Conservation (phyloP, 2,888 invertebrate species). For the Drosophila melanosoma region DNA sequence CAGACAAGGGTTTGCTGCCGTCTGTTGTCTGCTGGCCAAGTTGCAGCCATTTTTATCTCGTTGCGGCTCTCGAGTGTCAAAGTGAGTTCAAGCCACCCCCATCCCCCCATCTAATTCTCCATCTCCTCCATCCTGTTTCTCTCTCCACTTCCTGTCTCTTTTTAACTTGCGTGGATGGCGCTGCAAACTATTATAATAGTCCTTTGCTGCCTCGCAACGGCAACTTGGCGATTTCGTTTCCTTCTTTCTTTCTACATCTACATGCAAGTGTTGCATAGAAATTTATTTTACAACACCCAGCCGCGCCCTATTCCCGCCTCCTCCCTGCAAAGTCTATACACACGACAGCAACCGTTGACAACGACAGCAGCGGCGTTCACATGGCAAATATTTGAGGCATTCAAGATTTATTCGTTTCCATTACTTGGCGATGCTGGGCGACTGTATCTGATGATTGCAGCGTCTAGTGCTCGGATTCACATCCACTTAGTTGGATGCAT, state of each 20-base stretch:
- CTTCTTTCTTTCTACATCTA: slow-evolving; percentile 13
- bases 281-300: slow-evolving; percentile 41
- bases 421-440: slow-evolving; percentile 33
- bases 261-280: slow-evolving; percentile 51
- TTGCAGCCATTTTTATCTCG: slow-evolving; percentile 71
- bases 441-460: slow-evolving; percentile 44
- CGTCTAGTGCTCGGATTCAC: slow-evolving; percentile 35
- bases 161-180: slow-evolving; percentile 49
- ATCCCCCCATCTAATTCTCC: neutral
- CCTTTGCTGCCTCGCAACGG: slow-evolving; percentile 21
- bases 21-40: slow-evolving; percentile 30
- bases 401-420: slow-evolving; percentile 74
- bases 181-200: slow-evolving; percentile 73
- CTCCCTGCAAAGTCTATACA: slow-evolving; percentile 16
- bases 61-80: slow-evolving; percentile 72
- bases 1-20: slow-evolving; percentile 19
- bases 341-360: slow-evolving; percentile 20
- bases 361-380: slow-evolving; percentile 31
- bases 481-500: slow-evolving; percentile 52
- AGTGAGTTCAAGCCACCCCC: slow-evolving; percentile 41
- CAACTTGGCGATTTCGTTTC: slow-evolving; percentile 61
- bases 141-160: slow-evolving; percentile 1
- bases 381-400: slow-evolving; percentile 72
- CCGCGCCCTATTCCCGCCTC: neutral
- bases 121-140: neutral